Evolutionary conservation across 2,888 invertebrate genomes (phyloP), one percentile per base, ranked within the genome.

Genomic region (Junonia oenone): DNA sequence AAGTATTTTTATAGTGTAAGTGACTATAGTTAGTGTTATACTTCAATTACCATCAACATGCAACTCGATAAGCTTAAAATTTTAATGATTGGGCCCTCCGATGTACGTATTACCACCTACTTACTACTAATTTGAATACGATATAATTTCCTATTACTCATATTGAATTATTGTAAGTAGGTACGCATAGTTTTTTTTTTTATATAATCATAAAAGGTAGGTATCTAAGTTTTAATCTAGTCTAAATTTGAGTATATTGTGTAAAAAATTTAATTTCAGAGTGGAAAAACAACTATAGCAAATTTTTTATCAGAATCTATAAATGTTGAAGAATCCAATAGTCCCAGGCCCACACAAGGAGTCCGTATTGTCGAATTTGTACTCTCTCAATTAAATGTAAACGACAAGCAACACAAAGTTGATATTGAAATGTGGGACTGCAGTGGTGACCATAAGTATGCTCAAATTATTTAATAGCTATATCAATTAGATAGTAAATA

Each of bases 391-490:
- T 71, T 94, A 5, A 91, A 87, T 63, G 81, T 93, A 0, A 92
- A 92, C 68, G 92, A 92, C 5, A 91, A 92, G 68, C 77, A 78
- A 45, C 75, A 80, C 8, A 93, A 92, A 65, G 91, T 92, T 22
- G 95, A 96, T 68, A 92, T 96, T 35, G 95, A 96, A 80, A 78
- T 96, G 45, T 95, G 95, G 95, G 95, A 96, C 73, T 93, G 94
- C 78, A 95, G 95, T 73, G 95, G 95, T 13, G 94, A 95, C 74
- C 91, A 91, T 66, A 94, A 92, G 95, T 95, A 17, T 2, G 8
- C 57, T 47, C 35, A 11, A 3, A 15, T 1, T 17, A 4, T 0
- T 17, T 45, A 9, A 8, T 0, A 27, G 29, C n/a, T n/a, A n/a
- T n/a, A n/a, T n/a, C n/a, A n/a, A n/a, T n/a, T n/a, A n/a, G 31